phyloP scores from a whole-genome alignment of 2,113 vertebrate genomes.

The Ploceus nigricollis region DNA sequence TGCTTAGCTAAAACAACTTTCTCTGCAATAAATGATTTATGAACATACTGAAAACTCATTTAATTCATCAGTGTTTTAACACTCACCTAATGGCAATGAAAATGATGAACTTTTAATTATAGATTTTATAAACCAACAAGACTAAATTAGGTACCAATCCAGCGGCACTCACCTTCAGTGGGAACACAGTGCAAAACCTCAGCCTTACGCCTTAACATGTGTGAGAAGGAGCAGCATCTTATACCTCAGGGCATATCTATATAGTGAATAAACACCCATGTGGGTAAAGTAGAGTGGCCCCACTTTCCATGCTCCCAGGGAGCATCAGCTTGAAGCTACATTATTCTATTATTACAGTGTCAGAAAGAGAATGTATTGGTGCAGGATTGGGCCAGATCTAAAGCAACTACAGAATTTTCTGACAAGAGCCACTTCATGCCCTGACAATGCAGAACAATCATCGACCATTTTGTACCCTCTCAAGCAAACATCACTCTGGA shows the following conservation, averaged over 20 bases:
- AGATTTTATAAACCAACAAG: neutral
- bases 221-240: neutral
- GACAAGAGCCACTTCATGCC: neutral
- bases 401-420: neutral
- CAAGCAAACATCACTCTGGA: neutral
- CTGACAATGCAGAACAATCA: neutral
- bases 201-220: neutral
- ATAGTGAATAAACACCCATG: neutral
- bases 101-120: neutral
- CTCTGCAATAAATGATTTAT: neutral
- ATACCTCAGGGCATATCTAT: neutral
- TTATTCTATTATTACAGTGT: neutral
- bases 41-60: neutral
- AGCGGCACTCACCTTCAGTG: neutral
- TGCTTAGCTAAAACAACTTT: neutral
- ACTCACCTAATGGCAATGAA: neutral
- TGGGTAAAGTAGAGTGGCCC: neutral
- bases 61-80: neutral
- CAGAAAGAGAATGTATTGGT: neutral
- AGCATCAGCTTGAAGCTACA: neutral
- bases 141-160: neutral
- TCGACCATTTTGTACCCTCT: neutral
- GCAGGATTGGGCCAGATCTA: neutral
- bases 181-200: neutral
- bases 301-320: neutral